Base-by-base conservation (phyloP, 2,888 invertebrate genomes). In the Xiphydria camelus region DNA sequence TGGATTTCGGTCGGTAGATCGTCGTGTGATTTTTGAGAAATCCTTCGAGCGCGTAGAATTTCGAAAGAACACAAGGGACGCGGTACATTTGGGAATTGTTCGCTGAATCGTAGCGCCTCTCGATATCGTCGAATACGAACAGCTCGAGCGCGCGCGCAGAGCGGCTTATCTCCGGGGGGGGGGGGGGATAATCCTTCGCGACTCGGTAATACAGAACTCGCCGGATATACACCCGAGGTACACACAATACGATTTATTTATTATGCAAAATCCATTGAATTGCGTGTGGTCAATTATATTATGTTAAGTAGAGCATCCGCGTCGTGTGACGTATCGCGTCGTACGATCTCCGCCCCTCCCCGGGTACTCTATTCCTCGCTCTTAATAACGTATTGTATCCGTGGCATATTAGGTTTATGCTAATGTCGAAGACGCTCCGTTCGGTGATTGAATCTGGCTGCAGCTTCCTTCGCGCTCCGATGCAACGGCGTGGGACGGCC, bases 201-300 rank as follows among this genome's bases (percentile, higher is more conserved):
- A 39, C 26, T 22, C 25, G 39, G 14, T 9, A 14, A 21, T 22
- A 3, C 14, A 37, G 7, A 21, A n/a, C n/a, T 10, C 12, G 15
- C 29, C 26, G 41, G 15, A n/a, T 34, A 18, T 34, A 15, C 9
- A 10, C 34, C 7, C 23, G 23, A 7, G 49, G 41, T 42, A 40
- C 45, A 54, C 49, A 63, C 60, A 64, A 62, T 58, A 56, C 64
- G 60, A 66, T 68, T 66, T 64, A 64, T 66, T 67, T 66, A 66
- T 67, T 66, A 67, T 70, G 67, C 62, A 62, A 66, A 68, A 70
- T 63, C 64, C 65, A 70, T 71, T 63, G 71, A 68, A 71, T 71
- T 62, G 72, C 69, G 69, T 71, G 73, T 64, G 73, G 70, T 73
- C 74, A 74, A 74, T 74, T 74, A 74, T 73, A 73, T 72, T 74